Conservation (phyloP, 2,888 invertebrate species). For the Drosophila kokeensis region DNA sequence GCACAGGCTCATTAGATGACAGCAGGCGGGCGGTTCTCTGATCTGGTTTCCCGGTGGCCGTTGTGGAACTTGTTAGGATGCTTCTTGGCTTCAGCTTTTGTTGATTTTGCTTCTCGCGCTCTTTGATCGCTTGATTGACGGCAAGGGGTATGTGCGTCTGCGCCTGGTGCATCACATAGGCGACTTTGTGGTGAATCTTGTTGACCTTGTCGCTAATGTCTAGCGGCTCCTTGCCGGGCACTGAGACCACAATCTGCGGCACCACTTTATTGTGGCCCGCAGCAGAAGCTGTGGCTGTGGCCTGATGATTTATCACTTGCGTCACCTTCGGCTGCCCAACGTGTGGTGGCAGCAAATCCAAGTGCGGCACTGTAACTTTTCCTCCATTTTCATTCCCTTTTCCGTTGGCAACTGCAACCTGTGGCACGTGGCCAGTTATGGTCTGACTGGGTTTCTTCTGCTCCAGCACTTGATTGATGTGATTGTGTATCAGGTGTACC, state of each 20-base stretch:
- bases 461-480: constrained; percentile 67
- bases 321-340: constrained; percentile 51
- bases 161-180: constrained; percentile 68
- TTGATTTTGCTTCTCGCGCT: constrained; percentile 37
- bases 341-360: constrained; percentile 64
- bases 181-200: constrained; percentile 60
- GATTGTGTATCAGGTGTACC: constrained; percentile 62
- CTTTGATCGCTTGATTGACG: constrained; percentile 61
- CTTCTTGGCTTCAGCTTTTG: not conserved
- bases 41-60: not conserved
- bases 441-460: constrained; percentile 40
- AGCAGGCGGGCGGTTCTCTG: constrained; percentile 30
- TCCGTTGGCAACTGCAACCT: constrained; percentile 34
- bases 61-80: constrained; percentile 1
- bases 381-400: constrained; percentile 4
- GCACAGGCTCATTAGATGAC: constrained; percentile 45
- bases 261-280: constrained; percentile 56
- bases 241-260: constrained; percentile 55
- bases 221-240: constrained; percentile 48
- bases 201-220: constrained; percentile 64
- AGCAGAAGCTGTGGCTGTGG: constrained; percentile 45
- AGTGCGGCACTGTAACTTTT: constrained; percentile 42
- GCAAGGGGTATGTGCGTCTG: constrained; percentile 64
- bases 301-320: constrained; percentile 66
- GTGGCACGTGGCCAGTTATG: constrained; percentile 61